phyloP scores from a whole-genome alignment of 2,113 vertebrate species.

The Halichoerus grypus region DNA sequence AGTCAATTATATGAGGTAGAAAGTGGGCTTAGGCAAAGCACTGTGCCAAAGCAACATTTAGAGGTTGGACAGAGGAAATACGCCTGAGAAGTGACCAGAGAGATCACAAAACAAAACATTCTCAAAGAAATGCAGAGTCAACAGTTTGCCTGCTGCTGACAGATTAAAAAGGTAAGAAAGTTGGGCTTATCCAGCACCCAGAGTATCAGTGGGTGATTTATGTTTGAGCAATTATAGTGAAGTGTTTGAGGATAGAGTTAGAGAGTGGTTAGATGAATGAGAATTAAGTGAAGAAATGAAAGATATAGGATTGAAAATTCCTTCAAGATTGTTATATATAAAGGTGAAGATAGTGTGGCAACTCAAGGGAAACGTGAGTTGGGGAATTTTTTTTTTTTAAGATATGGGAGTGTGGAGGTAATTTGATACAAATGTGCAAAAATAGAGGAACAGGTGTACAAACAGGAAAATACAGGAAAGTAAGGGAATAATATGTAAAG shows the following conservation, averaged over 20 bases:
- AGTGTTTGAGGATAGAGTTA: background rate
- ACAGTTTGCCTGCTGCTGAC: background rate
- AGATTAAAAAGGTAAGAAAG: background rate
- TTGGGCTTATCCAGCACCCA: background rate
- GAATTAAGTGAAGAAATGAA: background rate
- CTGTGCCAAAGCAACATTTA: background rate
- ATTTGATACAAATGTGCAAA: background rate
- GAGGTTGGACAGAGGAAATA: background rate
- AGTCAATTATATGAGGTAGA: background rate
- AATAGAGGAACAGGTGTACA: accelerated
- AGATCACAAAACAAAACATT: background rate
- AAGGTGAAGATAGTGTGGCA: background rate
- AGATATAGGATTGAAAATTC: background rate
- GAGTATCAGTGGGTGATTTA: background rate
- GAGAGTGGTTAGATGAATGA: background rate
- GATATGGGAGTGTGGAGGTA: background rate
- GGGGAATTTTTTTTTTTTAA: background rate
- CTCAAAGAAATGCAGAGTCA: background rate
- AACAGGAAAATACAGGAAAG: background rate
- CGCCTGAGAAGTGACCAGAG: background rate
- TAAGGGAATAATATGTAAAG: background rate
- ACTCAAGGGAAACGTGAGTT: background rate
- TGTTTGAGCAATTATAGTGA: background rate
- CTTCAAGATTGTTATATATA: background rate
- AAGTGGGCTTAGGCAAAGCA: background rate